Evolutionary conservation across 2,113 vertebrate species (phyloP).

Genomic region (Fregata magnificens): DNA sequence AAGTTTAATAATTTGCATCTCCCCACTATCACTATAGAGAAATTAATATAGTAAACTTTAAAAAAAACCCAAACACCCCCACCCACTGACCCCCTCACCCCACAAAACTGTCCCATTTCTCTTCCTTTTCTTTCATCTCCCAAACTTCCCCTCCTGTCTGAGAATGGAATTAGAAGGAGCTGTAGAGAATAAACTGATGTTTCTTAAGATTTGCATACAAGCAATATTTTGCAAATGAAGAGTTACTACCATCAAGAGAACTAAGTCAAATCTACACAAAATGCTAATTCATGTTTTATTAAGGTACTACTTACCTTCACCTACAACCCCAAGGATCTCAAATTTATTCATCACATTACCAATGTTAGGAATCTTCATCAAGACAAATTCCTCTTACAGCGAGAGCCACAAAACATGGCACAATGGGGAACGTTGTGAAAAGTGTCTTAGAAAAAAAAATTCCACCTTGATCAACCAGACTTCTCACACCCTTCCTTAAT

Average conservation of each 20-base stretch:
- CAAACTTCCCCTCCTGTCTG: neutral
- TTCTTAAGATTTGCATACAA: neutral
- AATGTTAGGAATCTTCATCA: constrained; percentile 97
- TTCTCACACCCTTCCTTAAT: constrained; percentile 21
- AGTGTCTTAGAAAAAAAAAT: neutral
- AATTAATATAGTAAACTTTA: neutral
- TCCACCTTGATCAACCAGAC: constrained; percentile 10
- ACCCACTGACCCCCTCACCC: fast-evolving
- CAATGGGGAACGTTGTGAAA: neutral
- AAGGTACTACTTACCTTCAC: constrained; percentile 90
- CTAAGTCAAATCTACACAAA: neutral
- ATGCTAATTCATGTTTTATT: neutral
- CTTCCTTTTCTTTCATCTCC: neutral
- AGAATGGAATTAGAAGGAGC: neutral
- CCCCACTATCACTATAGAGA: neutral
- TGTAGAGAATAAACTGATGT: neutral
- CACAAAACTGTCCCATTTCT: neutral
- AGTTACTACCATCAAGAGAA: neutral
- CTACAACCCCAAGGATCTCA: constrained; percentile 99
- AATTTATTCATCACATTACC: constrained; percentile 99
- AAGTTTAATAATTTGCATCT: neutral
- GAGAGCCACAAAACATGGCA: constrained; percentile 80
- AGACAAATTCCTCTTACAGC: constrained; percentile 85
- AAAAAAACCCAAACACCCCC: fast-evolving
- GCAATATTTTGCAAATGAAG: neutral